These are phyloP conservation scores for Pterobdella sp. DNA, from an alignment of 2,888 invertebrate species.

Conservation along the genomic window DNA sequence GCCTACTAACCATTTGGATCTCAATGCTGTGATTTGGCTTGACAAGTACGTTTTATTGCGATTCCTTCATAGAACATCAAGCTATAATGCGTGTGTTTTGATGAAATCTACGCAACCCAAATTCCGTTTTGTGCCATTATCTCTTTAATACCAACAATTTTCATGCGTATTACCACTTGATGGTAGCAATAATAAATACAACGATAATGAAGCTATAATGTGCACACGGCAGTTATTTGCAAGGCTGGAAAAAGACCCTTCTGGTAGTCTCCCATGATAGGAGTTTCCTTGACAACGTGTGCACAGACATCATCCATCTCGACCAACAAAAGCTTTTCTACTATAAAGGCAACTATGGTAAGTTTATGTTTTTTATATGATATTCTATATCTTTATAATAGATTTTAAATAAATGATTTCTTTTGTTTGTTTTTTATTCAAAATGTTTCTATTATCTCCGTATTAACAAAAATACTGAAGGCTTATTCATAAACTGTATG, in stretches of 20 bases:
- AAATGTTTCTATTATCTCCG: too few species aligned
- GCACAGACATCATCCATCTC: slow-evolving; percentile 94
- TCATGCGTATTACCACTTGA: not conserved
- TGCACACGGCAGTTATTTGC: slow-evolving; percentile 73
- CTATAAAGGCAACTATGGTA: slow-evolving; percentile 70
- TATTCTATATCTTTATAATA: not conserved
- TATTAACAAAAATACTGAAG: too few species aligned
- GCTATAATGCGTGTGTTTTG: too few species aligned
- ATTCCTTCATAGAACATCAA: too few species aligned
- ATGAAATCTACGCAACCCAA: too few species aligned
- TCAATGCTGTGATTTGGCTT: slow-evolving; percentile 99
- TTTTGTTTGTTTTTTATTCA: too few species aligned
- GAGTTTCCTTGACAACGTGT: slow-evolving; percentile 97
- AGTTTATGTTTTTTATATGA: slow-evolving; percentile 27
- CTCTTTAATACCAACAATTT: too few species aligned
- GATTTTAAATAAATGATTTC: not conserved
- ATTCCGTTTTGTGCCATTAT: too few species aligned
- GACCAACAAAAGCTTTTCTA: slow-evolving; percentile 88
- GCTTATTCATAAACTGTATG: too few species aligned
- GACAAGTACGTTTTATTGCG: too few species aligned
- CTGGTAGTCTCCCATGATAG: slow-evolving; percentile 99
- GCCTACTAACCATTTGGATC: slow-evolving; percentile 96
- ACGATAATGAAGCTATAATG: not conserved
- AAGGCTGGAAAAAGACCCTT: slow-evolving; percentile 96
- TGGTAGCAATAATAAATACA: slow-evolving; percentile 2